phyloP scores from a whole-genome alignment of 2,113 vertebrate species.

The Gambusia affinis region DNA sequence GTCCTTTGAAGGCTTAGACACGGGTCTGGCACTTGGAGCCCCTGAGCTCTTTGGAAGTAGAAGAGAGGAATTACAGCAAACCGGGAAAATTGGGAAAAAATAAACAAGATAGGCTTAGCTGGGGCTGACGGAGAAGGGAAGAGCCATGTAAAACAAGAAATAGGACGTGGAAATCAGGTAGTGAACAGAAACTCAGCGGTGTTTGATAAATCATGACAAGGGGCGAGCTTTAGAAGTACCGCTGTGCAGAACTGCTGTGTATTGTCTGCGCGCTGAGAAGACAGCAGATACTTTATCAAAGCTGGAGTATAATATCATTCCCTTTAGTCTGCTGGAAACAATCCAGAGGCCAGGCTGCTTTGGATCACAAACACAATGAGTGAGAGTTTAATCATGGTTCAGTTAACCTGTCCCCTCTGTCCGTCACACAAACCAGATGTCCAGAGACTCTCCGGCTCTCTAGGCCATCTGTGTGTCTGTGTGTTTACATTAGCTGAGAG shows the following conservation, averaged over 20 bases:
- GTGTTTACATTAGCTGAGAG: slow-evolving; percentile 61
- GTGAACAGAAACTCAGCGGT: slow-evolving; percentile 35
- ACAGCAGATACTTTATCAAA: slow-evolving; percentile 65
- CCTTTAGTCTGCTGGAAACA: slow-evolving; percentile 57
- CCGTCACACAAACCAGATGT: slow-evolving; percentile 71
- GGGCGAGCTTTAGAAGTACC: slow-evolving; percentile 51
- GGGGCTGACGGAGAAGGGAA: slow-evolving; percentile 52
- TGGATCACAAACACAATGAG: slow-evolving; percentile 67
- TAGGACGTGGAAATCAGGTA: slow-evolving; percentile 60
- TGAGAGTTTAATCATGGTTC: slow-evolving; percentile 67
- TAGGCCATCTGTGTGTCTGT: slow-evolving; percentile 53
- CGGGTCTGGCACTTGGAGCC: slow-evolving; percentile 72
- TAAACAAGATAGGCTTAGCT: slow-evolving; percentile 67
- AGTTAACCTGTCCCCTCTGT: slow-evolving; percentile 66
- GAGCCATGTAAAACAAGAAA: slow-evolving; percentile 56
- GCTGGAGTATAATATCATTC: slow-evolving; percentile 33
- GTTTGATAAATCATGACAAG: slow-evolving; percentile 56
- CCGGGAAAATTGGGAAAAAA: slow-evolving; percentile 63
- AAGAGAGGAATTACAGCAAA: slow-evolving; percentile 76
- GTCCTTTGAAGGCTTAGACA: slow-evolving; percentile 73
- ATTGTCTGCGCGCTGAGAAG: slow-evolving; percentile 51
- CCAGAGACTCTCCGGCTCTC: slow-evolving; percentile 45
- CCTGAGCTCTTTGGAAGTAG: slow-evolving; percentile 78
- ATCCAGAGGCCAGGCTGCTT: slow-evolving; percentile 57
- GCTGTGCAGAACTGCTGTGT: slow-evolving; percentile 40